These are phyloP conservation scores for Paramisgurnus dabryanus DNA, from an alignment of 2,113 vertebrate genomes.

Conservation along the genomic window DNA sequence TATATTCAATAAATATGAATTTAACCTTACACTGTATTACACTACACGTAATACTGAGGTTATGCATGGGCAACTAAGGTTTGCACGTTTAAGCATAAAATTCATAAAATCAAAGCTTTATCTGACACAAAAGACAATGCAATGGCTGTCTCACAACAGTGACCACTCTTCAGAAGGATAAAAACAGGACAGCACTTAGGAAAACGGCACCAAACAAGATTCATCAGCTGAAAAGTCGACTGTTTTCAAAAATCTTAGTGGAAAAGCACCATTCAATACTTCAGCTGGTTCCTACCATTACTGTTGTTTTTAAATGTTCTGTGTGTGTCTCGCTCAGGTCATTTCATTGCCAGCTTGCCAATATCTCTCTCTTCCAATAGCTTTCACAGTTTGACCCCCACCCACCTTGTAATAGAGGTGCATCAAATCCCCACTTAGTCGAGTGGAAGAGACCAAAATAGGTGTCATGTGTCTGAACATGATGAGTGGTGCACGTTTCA, in stretches of 20 bases:
- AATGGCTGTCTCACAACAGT: background rate
- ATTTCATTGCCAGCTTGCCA: conserved; percentile 31
- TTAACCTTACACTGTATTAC: too few relatives aligned
- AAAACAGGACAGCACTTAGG: conserved; percentile 8
- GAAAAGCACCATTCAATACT: background rate
- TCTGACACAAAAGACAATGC: background rate
- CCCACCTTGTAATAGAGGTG: background rate
- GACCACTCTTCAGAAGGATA: background rate
- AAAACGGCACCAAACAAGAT: conserved; percentile 18
- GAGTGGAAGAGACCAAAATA: conserved; percentile 20
- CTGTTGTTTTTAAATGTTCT: background rate
- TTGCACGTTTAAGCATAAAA: background rate
- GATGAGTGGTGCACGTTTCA: conserved; percentile 6
- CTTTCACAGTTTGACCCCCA: background rate
- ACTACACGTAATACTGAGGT: too few relatives aligned
- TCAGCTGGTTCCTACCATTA: conserved; percentile 1
- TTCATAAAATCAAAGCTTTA: conserved; percentile 10
- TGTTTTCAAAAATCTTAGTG: background rate
- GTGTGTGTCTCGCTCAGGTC: background rate
- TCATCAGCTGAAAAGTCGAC: conserved; percentile 17
- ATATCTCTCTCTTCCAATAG: background rate
- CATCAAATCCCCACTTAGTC: background rate
- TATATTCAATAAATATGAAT: too few relatives aligned
- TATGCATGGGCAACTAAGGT: too few relatives aligned
- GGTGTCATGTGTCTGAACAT: conserved; percentile 16